Evolutionary conservation across 2,113 vertebrate genomes (phyloP), one percentile per base, ranked within the genome.

Genomic region (Elachura formosa): DNA sequence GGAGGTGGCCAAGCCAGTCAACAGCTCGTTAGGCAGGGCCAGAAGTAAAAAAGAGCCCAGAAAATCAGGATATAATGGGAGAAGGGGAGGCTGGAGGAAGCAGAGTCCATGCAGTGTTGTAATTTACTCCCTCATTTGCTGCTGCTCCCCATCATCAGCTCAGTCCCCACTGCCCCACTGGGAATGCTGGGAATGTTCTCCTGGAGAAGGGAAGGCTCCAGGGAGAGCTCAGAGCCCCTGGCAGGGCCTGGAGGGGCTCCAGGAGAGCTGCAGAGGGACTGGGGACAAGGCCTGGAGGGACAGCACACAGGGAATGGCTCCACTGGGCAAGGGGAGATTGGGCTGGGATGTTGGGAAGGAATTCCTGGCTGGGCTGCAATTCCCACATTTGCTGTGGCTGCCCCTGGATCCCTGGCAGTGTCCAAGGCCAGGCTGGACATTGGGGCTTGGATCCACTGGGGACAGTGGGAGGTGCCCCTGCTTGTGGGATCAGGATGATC

Each of bases 1-100:
- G 64, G 90, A 88, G 92, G 92, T 95, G 94, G 93, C 33, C 10
- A 45, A 55, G 52, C 0, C 16, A n/a, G 43, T 86, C 92, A 89
- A 94, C 88, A 93, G 93, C 36, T 95, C 92, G 12, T 96, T 90
- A 95, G 61, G 87, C 54, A 87, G 51, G 68, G 74, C 90, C 54
- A n/a, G 73, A 34, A 86, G 13, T 4, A 33, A 80, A 55, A 49
- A 80, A 58, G 3, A 74, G 46, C 51, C 75, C 77, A 41, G 59
- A 83, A 95, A 92, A 77, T 90, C 33, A 10, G 33, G 9, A 3
- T 77, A 14, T 11, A 17, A 15, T 2, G 8, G 63, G 74, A 67
- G 36, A 89, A 45, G 59, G 74, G 72, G 75, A 72, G 74, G 6
- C 31, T 13, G 69, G 63, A 69, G 78, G 66, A 28, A 56, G 66